A percentile compares a stretch with the other conserved stretches of the same genome.
These are phyloP conservation scores for Anastrepha ludens DNA, from an alignment of 1,140 invertebrate genomes.

Conservation along the genomic window DNA sequence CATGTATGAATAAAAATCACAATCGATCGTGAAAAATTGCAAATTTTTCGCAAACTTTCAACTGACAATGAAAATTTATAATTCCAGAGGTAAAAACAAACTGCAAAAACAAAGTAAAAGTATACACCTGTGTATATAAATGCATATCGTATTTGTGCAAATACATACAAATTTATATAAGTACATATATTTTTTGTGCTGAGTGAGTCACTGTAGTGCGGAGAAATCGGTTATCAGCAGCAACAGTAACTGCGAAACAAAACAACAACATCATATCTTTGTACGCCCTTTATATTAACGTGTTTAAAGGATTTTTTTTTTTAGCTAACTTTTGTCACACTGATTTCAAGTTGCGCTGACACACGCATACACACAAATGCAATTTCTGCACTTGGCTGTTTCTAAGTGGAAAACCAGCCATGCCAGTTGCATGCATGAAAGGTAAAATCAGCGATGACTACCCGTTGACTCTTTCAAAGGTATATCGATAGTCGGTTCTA, in stretches of 20 bases:
- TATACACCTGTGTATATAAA: background rate
- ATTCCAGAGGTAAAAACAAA: background rate
- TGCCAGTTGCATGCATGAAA: background rate
- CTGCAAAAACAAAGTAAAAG: background rate
- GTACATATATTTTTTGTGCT: background rate
- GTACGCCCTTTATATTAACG: background rate
- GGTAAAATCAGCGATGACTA: background rate
- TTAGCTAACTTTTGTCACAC: background rate
- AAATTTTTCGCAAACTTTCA: constrained; percentile 5
- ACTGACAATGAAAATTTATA: constrained; percentile 12
- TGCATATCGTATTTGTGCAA: background rate
- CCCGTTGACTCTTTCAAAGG: no score
- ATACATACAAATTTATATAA: background rate
- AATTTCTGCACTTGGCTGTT: background rate
- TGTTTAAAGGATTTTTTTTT: background rate
- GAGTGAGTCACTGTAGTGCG: background rate
- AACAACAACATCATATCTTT: background rate
- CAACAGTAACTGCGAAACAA: background rate
- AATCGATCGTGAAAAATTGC: background rate
- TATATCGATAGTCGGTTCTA: no score
- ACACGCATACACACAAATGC: background rate
- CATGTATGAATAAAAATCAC: background rate
- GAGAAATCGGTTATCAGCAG: background rate
- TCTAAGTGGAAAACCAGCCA: background rate
- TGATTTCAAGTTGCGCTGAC: background rate